These are phyloP conservation scores for Archaeoteleia sp. DNA, from an alignment of 2,888 invertebrate species.

Conservation along the genomic window DNA sequence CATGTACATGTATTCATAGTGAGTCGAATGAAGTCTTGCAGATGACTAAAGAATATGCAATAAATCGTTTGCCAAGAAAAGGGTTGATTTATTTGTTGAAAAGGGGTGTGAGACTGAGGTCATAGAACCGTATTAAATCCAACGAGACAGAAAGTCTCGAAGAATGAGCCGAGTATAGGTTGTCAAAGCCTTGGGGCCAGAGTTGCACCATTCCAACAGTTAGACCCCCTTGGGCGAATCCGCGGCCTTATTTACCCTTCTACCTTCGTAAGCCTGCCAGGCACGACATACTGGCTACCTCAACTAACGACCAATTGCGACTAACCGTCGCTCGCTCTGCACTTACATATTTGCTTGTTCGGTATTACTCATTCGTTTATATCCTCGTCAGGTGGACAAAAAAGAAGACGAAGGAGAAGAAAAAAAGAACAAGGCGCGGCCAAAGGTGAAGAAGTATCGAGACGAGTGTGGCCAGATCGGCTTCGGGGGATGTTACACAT, in stretches of 20 bases:
- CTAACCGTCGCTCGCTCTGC: slow-evolving; percentile 22
- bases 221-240: slow-evolving; percentile 74
- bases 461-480: slow-evolving; percentile 41
- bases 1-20: no score
- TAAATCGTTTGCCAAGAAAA: slow-evolving; percentile 6
- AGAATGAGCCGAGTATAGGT: slow-evolving; percentile 47
- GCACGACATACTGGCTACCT: slow-evolving; percentile 33
- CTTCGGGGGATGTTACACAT: slow-evolving; percentile 30
- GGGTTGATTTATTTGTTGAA: slow-evolving; percentile 14
- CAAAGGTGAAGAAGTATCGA: background rate
- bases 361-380: slow-evolving; percentile 2
- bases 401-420: slow-evolving; percentile 1
- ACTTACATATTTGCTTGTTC: slow-evolving; percentile 1
- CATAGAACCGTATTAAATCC: slow-evolving; percentile 18
- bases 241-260: slow-evolving; percentile 74
- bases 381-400: background rate
- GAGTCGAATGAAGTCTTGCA: no score
- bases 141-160: slow-evolving; percentile 51
- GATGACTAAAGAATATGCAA: no score
- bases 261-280: slow-evolving; percentile 53
- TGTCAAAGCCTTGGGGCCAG: slow-evolving; percentile 68
- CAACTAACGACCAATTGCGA: slow-evolving; percentile 44
- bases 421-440: slow-evolving; percentile 4
- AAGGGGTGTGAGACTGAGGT: slow-evolving; percentile 13
- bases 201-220: slow-evolving; percentile 71